Base-by-base conservation (phyloP, 2,888 invertebrate genomes). In the Andrena marginata region DNA sequence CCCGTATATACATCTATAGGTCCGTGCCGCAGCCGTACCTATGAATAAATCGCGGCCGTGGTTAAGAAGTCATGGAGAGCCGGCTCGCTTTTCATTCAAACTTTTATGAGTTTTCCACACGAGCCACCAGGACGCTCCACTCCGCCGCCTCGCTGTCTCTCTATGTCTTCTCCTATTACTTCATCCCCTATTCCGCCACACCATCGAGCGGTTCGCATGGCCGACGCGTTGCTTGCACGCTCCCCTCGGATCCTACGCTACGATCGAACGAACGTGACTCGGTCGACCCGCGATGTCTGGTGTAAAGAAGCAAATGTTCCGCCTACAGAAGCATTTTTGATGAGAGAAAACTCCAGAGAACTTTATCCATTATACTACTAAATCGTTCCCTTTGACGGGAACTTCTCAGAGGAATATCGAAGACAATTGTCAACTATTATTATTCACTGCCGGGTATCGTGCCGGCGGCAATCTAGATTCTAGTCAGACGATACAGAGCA, bases 31-130 rank as follows among this genome's bases (percentile, higher is more conserved):
- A 80, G 67, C 82, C 84, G 59, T 82, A 76, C 73, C 87, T 83
- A 89, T 89, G 86, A 89, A 89, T 89, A 89, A 89, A 89, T 89
- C 83, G 89, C 77, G 80, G 76, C 48, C 59, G 68, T 82, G 84
- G 87, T 89, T 87, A 89, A 87, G 86, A 80, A 89, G 89, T 85
- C 88, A 86, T 86, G 79, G 83, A 63, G 80, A 78, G 82, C 67
- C 86, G 77, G 89, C 86, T 87, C 86, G 81, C 85, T 89, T 88
- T 88, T 88, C 89, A 84, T 87, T 89, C 85, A 83, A 89, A 88
- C 76, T 89, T 89, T 89, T 85, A 89, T 85, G 84, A 83, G 79
- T 82, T 76, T 85, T 75, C 79, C 77, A 77, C 84, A 77, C 77
- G 85, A 60, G 59, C 54, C 20, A 49, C 67, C 26, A 23, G n/a